A percentile compares a stretch with the other conserved stretches of the same genome.
Conservation (phyloP, 2,113 vertebrate genomes). For the Hemibagrus wyckioides region DNA sequence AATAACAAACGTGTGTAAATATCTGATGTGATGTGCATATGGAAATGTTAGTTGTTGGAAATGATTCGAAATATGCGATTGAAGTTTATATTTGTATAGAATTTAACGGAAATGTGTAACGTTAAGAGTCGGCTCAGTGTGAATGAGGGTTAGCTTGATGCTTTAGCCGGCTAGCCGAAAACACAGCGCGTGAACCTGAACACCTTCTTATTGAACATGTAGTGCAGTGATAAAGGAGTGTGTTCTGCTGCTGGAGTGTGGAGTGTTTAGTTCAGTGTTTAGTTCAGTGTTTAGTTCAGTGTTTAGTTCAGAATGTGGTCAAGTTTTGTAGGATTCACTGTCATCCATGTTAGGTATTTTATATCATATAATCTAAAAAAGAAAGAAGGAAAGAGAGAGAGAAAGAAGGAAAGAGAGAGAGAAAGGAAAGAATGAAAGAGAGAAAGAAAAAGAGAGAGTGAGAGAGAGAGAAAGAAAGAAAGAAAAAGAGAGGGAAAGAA, state of each 20-base stretch:
- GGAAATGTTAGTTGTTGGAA: neutral
- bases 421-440: too few species aligned
- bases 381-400: too few species aligned
- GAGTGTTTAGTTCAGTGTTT: too few species aligned
- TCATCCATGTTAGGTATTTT: neutral
- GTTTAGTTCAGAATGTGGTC: too few species aligned
- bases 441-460: too few species aligned
- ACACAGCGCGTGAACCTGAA: neutral
- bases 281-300: too few species aligned
- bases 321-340: neutral
- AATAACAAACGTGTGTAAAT: neutral
- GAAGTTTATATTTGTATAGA: neutral
- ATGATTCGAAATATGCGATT: too few species aligned
- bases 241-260: too few species aligned
- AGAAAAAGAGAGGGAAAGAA: too few species aligned
- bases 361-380: neutral
- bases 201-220: neutral
- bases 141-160: constrained; percentile 4
- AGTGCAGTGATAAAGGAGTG: neutral
- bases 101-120: neutral
- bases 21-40: neutral
- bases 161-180: constrained; percentile 14
- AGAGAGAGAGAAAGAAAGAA: too few species aligned
- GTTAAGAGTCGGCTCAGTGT: neutral
- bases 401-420: too few species aligned